Evolutionary conservation across 2,113 vertebrate genomes (phyloP).

Genomic region (Zapornia atra): DNA sequence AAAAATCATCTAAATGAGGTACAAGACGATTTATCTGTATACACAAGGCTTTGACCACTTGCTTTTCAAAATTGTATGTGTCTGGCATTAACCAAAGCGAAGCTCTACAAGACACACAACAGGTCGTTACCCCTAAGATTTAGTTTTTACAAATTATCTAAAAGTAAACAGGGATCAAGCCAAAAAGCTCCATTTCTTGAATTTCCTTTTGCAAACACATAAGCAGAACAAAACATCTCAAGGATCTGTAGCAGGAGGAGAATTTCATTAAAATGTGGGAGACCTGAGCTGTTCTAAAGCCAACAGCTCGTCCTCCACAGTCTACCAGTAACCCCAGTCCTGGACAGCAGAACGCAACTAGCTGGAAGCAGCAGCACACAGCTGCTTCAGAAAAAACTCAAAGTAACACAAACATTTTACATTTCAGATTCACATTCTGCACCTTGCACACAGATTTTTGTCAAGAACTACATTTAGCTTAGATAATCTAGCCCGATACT

Average conservation of each 20-base stretch:
- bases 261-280: neutral
- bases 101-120: neutral
- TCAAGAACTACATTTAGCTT: neutral
- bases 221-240: neutral
- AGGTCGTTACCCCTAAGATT: neutral
- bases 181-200: neutral
- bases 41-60: neutral
- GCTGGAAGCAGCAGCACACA: neutral
- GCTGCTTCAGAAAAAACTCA: neutral
- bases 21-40: neutral
- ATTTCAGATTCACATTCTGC: neutral
- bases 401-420: neutral
- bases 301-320: neutral
- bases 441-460: neutral
- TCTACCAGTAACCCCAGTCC: neutral
- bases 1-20: neutral
- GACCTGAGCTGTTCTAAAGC: neutral
- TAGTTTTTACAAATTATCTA: neutral
- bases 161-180: neutral
- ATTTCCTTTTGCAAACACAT: neutral
- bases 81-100: neutral
- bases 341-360: neutral
- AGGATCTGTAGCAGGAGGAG: neutral
- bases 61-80: neutral
- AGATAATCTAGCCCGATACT: neutral